Base-by-base conservation (phyloP, 1,140 invertebrate genomes). In the Magallana gigas region DNA sequence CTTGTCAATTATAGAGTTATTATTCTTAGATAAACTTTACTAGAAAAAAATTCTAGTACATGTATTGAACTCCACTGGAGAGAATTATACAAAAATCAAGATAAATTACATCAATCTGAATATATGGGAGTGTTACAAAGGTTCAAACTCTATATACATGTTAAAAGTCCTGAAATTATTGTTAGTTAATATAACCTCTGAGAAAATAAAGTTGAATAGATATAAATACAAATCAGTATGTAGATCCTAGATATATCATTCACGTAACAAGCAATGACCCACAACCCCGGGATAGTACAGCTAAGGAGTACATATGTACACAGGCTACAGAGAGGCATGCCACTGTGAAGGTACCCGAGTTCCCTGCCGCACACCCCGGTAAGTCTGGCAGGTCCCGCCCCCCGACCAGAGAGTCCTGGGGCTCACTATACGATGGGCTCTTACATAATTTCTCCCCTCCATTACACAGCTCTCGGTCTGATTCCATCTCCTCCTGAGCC, bases 371-470 rank as follows among this genome's bases (percentile, higher is more conserved):
- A 36, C 90, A 88, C 62, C 87, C 92, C 12, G 89, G 88, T 59
- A 92, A 86, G 95, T 94, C 91, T 56, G 93, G 92, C 11, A 94
- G 89, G 90, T 91, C 90, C 86, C 92, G 90, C 83, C 89, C 88
- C 90, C 92, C 90, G 91, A 94, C 92, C 16, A 84, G 59, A 85
- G 91, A 92, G 88, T 96, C 96, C 93, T 96, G 96, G 5, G 96
- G 96, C 91, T 96, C 96, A 90, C 96, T 96, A 92, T 96, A 96
- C 12, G 96, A 95, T 95, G 88, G 87, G 57, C 56, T 76, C 90
- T 92, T 92, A 89, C 92, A 86, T 89, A 87, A 48, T 89, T 89
- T 89, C 23, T 89, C 86, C 16, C 90, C 89, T 23, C 89, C 92
- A 71, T 87, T 87, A 85, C 88, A 89, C 58, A 92, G 91, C 57